These are phyloP conservation scores for Euglossa dilemma DNA, from an alignment of 1,140 invertebrate species.

Conservation along the genomic window DNA sequence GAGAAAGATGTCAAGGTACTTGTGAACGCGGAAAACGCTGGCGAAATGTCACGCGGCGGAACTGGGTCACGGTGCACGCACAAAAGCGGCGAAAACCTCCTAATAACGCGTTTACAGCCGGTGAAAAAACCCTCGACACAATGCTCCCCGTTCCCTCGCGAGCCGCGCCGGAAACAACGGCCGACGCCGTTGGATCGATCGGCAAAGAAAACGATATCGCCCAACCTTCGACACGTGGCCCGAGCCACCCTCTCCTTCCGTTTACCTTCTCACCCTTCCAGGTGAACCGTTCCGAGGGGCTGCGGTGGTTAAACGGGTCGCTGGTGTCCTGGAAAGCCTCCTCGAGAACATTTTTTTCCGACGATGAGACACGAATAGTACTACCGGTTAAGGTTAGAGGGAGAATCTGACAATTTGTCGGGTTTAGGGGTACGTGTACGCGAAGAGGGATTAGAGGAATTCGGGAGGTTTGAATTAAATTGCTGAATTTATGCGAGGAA, in stretches of 20 bases:
- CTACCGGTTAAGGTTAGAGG: no score
- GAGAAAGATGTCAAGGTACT: conserved; percentile 49
- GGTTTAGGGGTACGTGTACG: no score
- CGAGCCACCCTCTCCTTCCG: background rate
- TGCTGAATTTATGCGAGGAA: no score
- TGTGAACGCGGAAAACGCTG: conserved; percentile 36
- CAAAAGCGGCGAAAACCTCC: conserved; percentile 41
- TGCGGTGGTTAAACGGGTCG: no score
- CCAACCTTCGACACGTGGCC: background rate
- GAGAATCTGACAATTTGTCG: no score
- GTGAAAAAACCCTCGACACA: background rate
- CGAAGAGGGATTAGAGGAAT: no score
- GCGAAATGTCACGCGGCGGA: conserved; percentile 42
- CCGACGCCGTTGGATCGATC: background rate
- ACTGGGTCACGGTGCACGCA: conserved; percentile 51
- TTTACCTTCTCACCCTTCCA: background rate
- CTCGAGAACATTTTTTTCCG: no score
- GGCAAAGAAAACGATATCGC: background rate
- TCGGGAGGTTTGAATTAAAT: no score
- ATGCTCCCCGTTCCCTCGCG: background rate
- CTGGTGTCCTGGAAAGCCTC: no score
- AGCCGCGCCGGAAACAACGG: background rate
- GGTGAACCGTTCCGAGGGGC: no score
- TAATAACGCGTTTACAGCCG: conserved; percentile 31
- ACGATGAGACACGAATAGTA: no score